phyloP scores from a whole-genome alignment of 2,888 invertebrate genomes.

The Tachina lurida region DNA sequence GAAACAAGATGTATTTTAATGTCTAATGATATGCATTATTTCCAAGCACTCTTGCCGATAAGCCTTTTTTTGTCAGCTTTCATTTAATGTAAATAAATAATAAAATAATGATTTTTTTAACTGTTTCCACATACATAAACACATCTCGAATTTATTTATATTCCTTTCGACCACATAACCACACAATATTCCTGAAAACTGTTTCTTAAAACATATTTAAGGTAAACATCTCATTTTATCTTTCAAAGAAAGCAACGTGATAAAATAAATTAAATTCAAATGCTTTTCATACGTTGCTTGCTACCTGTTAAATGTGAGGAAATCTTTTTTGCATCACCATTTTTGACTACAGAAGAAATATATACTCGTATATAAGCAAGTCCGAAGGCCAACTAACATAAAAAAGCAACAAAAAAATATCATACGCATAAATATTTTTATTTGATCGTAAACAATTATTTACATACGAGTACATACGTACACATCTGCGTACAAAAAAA shows the following conservation, averaged over 20 bases:
- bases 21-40: too few relatives aligned
- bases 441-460: conserved; percentile 53
- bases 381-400: conserved; percentile 39
- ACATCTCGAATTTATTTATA: too few relatives aligned
- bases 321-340: conserved; percentile 19
- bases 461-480: background rate
- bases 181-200: background rate
- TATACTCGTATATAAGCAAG: conserved; percentile 27
- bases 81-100: too few relatives aligned
- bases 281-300: conserved; percentile 46
- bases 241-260: background rate
- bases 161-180: background rate
- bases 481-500: conserved; percentile 31
- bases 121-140: too few relatives aligned
- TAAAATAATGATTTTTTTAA: too few relatives aligned
- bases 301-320: conserved; percentile 48
- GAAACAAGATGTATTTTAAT: too few relatives aligned
- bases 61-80: too few relatives aligned
- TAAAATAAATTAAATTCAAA: background rate
- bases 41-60: too few relatives aligned
- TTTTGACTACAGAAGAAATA: conserved; percentile 32
- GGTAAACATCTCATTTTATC: background rate
- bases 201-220: background rate
- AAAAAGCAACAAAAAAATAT: conserved; percentile 31
- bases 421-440: conserved; percentile 50